Conservation (phyloP, 1,140 invertebrate species). For the Phenacoccus solenopsis region DNA sequence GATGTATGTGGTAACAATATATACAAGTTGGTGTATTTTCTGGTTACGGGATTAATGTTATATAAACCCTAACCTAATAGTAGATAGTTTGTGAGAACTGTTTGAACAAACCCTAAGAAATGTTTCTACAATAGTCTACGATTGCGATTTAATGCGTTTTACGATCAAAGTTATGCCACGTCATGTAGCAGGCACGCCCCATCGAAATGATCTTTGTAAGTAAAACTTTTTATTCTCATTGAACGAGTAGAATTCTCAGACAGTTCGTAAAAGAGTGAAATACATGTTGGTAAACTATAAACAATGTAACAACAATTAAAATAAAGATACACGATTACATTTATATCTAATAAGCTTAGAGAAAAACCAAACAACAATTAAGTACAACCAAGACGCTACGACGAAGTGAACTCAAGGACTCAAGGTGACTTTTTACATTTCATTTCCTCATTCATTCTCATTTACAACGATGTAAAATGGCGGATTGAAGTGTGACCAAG, state of each 20-base stretch:
- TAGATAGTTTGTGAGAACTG: not conserved
- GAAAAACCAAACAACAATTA: not conserved
- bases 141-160: constrained; percentile 1
- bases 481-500: not conserved
- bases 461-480: not conserved
- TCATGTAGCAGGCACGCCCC: constrained; percentile 12
- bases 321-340: not conserved
- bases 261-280: not conserved
- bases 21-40: not conserved
- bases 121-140: not conserved
- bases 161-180: not conserved
- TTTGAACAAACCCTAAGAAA: not conserved
- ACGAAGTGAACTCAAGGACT: not conserved
- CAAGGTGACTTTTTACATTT: not conserved
- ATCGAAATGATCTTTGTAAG: not conserved
- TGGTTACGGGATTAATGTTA: not conserved
- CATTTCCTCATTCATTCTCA: not conserved
- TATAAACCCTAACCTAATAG: not conserved
- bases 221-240: not conserved
- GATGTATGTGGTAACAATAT: not conserved
- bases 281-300: not conserved
- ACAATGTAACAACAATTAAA: not conserved
- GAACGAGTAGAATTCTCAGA: not conserved
- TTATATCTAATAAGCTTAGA: not conserved
- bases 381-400: not conserved